These are phyloP conservation scores for Harpagifer antarcticus DNA, from an alignment of 2,797 vertebrate genomes.

Conservation along the genomic window DNA sequence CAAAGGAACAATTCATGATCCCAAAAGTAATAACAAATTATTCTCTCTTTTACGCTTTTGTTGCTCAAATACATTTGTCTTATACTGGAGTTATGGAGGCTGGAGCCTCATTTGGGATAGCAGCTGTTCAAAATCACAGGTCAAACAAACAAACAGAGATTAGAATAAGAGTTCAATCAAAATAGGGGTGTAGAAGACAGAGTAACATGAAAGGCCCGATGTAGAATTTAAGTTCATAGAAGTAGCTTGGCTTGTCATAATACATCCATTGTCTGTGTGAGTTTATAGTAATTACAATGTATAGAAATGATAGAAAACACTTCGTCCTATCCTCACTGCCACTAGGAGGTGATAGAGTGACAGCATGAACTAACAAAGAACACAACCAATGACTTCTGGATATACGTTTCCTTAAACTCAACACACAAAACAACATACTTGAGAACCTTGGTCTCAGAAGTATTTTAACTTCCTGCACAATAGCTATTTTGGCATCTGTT, in stretches of 20 bases:
- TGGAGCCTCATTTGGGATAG: constrained; percentile 6
- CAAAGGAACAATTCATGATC: not conserved
- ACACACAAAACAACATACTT: not conserved
- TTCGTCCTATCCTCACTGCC: too few relatives aligned
- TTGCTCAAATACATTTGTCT: not conserved
- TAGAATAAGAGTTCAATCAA: not conserved
- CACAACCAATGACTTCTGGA: not conserved
- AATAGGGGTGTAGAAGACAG: not conserved
- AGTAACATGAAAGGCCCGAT: not conserved
- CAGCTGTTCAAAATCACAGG: not conserved
- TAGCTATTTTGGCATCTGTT: constrained; percentile 9
- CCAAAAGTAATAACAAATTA: not conserved
- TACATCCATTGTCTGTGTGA: too few relatives aligned
- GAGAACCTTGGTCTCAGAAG: constrained; percentile 10
- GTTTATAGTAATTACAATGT: too few relatives aligned
- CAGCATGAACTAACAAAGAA: not conserved
- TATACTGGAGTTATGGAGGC: not conserved
- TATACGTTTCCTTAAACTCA: constrained; percentile 9
- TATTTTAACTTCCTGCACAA: constrained; percentile 1
- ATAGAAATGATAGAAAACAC: too few relatives aligned
- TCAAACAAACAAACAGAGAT: constrained; percentile 15
- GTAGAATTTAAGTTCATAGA: too few relatives aligned
- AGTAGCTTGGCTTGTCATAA: too few relatives aligned
- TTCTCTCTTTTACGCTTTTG: not conserved
- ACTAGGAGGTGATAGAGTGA: too few relatives aligned